Base-by-base conservation (phyloP, 2,888 invertebrate species). In the Microctonus aethiopoides region DNA sequence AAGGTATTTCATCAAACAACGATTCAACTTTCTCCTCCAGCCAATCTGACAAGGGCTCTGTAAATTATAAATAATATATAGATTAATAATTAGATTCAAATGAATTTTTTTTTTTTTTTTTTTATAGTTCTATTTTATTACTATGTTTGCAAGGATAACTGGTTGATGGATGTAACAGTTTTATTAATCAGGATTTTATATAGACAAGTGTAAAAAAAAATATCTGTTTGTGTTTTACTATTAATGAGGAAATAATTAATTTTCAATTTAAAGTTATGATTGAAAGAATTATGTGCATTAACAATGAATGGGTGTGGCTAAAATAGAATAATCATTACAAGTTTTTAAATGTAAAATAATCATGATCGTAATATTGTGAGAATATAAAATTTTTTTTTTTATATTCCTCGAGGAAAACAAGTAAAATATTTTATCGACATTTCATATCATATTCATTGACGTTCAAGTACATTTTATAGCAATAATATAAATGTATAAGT, bases 31-130 rank as follows among this genome's bases (percentile, higher is more conserved):
- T 91, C 76, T 89, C 91, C 83, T 93, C 93, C 83, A 92, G 86
- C 92, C 93, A 93, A 86, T 91, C 91, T 79, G 92, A 90, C 87
- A 91, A 90, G 79, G 90, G 88, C 84, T 90, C 90, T 89, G 87
- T 10, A 88, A 87, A 71, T 24, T 10, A 66, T 11, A 69, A 56
- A 57, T 13, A 32, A 64, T 62, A n/a, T 36, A 29, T 5, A 5
- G 29, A 29, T 29, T 22, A 10, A 56, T n/a, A 70, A 75, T 68
- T 68, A 71, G n/a, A 69, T 39, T 69, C 52, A 65, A 11, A n/a
- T 6, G 36, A 5, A 20, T 9, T 54, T 56, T 9, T n/a, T 20
- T n/a, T 13, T 9, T 54, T 56, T 9, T n/a, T 20, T n/a, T 13
- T 39, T 39, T 36, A n/a, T 34, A 16, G 29, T 60, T 16, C n/a